Evolutionary conservation across 2,797 vertebrate genomes (phyloP).

Genomic region (Clarias pachynema): DNA sequence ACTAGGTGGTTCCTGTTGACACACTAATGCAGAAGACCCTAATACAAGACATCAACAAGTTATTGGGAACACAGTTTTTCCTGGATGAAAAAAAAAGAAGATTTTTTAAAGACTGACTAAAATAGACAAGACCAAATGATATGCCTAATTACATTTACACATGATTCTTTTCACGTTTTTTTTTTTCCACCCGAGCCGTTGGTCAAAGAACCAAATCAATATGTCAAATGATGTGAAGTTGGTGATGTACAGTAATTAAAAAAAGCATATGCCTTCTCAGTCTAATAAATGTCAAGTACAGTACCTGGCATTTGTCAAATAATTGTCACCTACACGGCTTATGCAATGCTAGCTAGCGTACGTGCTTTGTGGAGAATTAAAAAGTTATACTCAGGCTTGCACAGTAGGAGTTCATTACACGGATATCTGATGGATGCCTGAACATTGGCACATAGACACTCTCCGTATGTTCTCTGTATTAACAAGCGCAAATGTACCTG

Average conservation of each 20-base stretch:
- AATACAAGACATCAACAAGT: background rate
- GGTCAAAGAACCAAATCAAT: slow-evolving; percentile 3
- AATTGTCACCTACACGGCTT: background rate
- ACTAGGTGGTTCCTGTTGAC: background rate
- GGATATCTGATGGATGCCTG: background rate
- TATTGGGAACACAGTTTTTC: no score
- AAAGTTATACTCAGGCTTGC: background rate
- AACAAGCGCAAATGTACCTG: background rate
- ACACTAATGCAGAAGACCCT: background rate
- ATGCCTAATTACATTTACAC: slow-evolving; percentile 5
- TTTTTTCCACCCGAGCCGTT: background rate
- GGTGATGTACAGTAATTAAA: background rate
- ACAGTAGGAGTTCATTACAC: background rate
- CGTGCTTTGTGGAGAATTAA: background rate
- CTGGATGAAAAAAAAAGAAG: background rate
- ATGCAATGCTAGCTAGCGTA: background rate
- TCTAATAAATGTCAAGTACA: background rate
- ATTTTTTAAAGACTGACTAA: background rate
- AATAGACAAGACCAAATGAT: background rate
- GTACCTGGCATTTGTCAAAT: background rate
- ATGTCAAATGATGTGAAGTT: slow-evolving; percentile 3
- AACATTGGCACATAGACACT: background rate
- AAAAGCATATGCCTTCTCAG: background rate
- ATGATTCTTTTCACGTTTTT: background rate
- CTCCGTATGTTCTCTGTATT: background rate